phyloP scores from a whole-genome alignment of 2,113 vertebrate species.

The Oophaga pumilio region DNA sequence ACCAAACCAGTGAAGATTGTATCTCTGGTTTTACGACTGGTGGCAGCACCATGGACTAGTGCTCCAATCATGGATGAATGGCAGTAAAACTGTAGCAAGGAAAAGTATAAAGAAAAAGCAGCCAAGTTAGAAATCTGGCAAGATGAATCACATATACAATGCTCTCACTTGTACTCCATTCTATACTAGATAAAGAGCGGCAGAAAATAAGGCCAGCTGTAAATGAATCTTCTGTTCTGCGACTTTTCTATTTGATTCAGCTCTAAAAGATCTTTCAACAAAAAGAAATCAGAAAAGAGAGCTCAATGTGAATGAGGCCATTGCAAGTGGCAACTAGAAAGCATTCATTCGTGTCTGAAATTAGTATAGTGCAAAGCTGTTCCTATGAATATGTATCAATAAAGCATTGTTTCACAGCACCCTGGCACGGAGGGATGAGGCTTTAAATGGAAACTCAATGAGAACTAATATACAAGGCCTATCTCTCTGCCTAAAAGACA shows the following conservation, averaged over 20 bases:
- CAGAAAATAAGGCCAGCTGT: slow-evolving; percentile 34
- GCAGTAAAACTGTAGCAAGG: not conserved
- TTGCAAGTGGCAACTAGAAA: slow-evolving; percentile 23
- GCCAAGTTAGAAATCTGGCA: not conserved
- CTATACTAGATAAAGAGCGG: slow-evolving; percentile 19
- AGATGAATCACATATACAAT: slow-evolving; percentile 15
- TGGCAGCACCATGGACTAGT: not conserved
- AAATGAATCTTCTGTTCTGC: slow-evolving; percentile 24
- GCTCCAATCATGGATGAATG: not conserved
- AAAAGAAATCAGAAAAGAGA: slow-evolving; percentile 18
- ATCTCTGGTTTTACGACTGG: too few relatives aligned
- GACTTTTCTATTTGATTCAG: slow-evolving; percentile 15
- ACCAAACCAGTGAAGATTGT: too few relatives aligned
- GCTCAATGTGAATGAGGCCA: slow-evolving; percentile 27
- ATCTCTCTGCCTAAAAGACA: not conserved
- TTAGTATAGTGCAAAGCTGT: slow-evolving; percentile 17
- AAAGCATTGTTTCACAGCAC: slow-evolving; percentile 15
- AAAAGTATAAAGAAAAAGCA: not conserved
- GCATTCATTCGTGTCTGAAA: slow-evolving; percentile 34
- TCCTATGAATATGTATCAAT: slow-evolving; percentile 39
- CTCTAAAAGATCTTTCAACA: slow-evolving; percentile 30
- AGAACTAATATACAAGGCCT: slow-evolving; percentile 7
- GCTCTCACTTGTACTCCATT: slow-evolving; percentile 25
- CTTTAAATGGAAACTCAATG: slow-evolving; percentile 1
- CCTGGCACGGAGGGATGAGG: not conserved